Percentiles rank a stretch among this genome's conserved stretches.
phyloP scores from a whole-genome alignment of 2,797 vertebrate genomes.

The Acipenser transmontanus region DNA sequence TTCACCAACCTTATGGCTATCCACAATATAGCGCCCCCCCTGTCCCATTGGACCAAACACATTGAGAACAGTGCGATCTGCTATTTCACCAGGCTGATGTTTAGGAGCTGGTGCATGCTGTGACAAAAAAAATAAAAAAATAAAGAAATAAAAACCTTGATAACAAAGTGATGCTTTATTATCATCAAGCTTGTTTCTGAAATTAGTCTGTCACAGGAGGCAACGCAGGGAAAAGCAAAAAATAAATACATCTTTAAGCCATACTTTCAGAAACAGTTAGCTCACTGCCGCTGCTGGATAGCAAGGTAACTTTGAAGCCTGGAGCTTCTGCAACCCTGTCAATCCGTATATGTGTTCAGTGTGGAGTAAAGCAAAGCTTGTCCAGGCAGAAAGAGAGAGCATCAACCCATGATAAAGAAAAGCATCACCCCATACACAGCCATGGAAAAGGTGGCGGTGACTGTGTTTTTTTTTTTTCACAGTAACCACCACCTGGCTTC shows the following conservation, averaged over 20 bases:
- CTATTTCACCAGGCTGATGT: conserved; percentile 67
- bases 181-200: too few relatives aligned
- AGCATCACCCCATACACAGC: not conserved
- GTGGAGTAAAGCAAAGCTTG: conserved; percentile 23
- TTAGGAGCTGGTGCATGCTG: conserved; percentile 51
- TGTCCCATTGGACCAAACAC: conserved; percentile 54
- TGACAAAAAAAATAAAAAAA: conserved; percentile 22
- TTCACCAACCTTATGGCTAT: conserved; percentile 67
- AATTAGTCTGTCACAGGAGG: too few relatives aligned
- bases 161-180: too few relatives aligned
- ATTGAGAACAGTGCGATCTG: conserved; percentile 72
- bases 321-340: conserved; percentile 41
- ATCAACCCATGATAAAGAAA: not conserved
- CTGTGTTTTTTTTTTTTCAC: too few relatives aligned
- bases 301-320: conserved; percentile 32
- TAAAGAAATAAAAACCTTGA: too few relatives aligned
- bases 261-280: conserved; percentile 45
- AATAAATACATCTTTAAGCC: too few relatives aligned
- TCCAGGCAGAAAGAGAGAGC: conserved; percentile 25
- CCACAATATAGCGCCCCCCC: conserved; percentile 62
- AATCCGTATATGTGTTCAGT: conserved; percentile 34
- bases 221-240: too few relatives aligned
- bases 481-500: too few relatives aligned
- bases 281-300: conserved; percentile 19
- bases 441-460: too few relatives aligned